These are phyloP conservation scores for Sciaenops ocellatus DNA, from an alignment of 2,797 vertebrate species.

Conservation along the genomic window DNA sequence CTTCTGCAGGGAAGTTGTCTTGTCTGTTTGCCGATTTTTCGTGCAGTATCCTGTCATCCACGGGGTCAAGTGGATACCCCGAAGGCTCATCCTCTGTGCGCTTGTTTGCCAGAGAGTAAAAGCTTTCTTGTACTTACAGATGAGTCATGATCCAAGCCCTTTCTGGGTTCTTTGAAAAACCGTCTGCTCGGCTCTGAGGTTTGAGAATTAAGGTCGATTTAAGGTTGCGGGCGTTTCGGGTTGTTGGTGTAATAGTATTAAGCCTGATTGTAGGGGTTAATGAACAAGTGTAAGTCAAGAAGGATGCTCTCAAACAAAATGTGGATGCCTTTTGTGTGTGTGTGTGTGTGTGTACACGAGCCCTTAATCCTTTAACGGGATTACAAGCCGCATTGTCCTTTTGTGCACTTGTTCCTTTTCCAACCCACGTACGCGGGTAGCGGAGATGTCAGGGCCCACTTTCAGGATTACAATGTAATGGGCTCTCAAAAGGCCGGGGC, in stretches of 20 bases:
- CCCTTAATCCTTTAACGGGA: slow-evolving; percentile 84
- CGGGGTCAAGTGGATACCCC: slow-evolving; percentile 36
- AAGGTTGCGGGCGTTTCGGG: slow-evolving; percentile 32
- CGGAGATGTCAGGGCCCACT: slow-evolving; percentile 69
- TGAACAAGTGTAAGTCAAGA: slow-evolving; percentile 65
- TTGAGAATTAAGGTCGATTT: slow-evolving; percentile 33
- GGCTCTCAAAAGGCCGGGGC: slow-evolving; percentile 44
- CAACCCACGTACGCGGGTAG: slow-evolving; percentile 65
- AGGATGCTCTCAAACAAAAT: slow-evolving; percentile 63
- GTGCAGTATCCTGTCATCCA: slow-evolving; percentile 22
- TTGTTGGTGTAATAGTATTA: slow-evolving; percentile 52
- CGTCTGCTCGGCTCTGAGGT: slow-evolving; percentile 5
- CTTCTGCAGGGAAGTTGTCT: not conserved
- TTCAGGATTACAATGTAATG: slow-evolving; percentile 69
- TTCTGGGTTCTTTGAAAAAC: slow-evolving; percentile 29
- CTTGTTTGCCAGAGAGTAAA: not conserved
- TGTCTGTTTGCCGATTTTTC: slow-evolving; percentile 14
- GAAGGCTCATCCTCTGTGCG: slow-evolving; percentile 11
- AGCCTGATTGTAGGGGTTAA: slow-evolving; percentile 56
- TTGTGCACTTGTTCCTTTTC: slow-evolving; percentile 76
- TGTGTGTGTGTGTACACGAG: slow-evolving; percentile 42
- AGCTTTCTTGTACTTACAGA: slow-evolving; percentile 18
- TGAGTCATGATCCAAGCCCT: slow-evolving; percentile 16
- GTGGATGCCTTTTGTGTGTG: slow-evolving; percentile 26
- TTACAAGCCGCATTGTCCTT: slow-evolving; percentile 80